Base-by-base conservation (phyloP, 2,888 invertebrate species). In the Agrochola circellaris region DNA sequence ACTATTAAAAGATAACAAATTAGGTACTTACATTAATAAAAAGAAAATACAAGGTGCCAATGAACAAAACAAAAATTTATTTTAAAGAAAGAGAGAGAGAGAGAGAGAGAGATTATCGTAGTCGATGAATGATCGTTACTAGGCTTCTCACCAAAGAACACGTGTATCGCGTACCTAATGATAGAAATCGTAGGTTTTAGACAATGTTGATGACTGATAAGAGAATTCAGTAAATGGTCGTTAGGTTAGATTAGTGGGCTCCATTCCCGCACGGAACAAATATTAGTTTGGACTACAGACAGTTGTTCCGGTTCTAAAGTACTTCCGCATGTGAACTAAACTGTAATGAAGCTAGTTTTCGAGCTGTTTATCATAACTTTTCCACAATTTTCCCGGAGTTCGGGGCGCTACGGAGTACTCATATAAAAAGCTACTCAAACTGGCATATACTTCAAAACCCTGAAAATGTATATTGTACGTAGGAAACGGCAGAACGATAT, bases 321-420 rank as follows among this genome's bases (percentile, higher is more conserved):
- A 61, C 5, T 26, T 38, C 23, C n/a, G 1, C n/a, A 26, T 42
- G 9, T n/a, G 23, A 34, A 45, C 9, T 20, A 9, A 51, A 38
- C 54, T 68, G 20, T 48, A 83, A 83, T 66, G 17, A 64, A 76
- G 30, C 30, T 30, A 81, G 77, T 38, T 42, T 34, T 42, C 13
- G 7, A 23, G n/a, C 60, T 20, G 54, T 26, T 20, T 5, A 2
- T 20, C 34, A 23, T 6, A 54, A 75, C 23, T 42, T 60, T 54
- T 54, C 2, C n/a, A n/a, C 15, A 58, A 45, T 62, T 34, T 54
- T 13, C 42, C 11, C 8, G 15, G 42, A 56, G 34, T 61, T 62
- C 23, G 45, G 4, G 58, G 23, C 20, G 38, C 61, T 30, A 8
- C 9, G 26, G 11, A 23, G n/a, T 3, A 42, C 51, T 71, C 38